Evolutionary conservation across 2,797 vertebrate genomes (phyloP).

Genomic region (Cacajao melanocephalus): DNA sequence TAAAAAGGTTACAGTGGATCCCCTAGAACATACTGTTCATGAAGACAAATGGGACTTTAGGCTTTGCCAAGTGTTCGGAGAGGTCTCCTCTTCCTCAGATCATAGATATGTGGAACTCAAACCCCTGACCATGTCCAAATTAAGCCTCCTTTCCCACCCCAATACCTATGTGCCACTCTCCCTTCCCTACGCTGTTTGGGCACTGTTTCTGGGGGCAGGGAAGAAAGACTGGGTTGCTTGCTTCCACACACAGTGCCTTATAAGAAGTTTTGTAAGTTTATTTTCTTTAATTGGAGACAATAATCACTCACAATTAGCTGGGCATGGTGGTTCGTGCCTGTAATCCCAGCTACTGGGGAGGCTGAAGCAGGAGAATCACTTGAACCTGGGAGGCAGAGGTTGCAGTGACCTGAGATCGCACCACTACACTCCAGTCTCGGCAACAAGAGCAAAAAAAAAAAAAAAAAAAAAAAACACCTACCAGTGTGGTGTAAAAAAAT

Average conservation of each 20-base stretch:
- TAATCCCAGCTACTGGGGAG: not conserved
- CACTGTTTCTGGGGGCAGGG: not conserved
- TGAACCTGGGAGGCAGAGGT: not conserved
- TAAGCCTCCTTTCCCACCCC: too few relatives aligned
- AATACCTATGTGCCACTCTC: rapidly evolving
- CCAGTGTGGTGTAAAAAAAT: not conserved
- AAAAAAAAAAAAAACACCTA: not conserved
- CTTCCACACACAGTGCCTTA: not conserved
- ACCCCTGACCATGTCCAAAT: not conserved
- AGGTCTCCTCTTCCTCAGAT: not conserved
- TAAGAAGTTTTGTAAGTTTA: not conserved
- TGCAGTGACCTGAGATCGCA: not conserved
- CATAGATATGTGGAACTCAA: not conserved
- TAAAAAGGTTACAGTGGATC: not conserved
- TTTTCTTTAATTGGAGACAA: too few relatives aligned
- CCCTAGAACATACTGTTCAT: not conserved
- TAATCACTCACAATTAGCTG: not conserved
- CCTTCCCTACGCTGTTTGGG: not conserved
- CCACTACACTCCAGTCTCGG: not conserved
- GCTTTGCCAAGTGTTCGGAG: not conserved
- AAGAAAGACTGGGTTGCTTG: not conserved
- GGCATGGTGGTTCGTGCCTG: not conserved
- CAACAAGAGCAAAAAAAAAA: not conserved
- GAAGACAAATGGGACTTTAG: not conserved
- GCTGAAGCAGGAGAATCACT: not conserved